Evolutionary conservation across 2,888 invertebrate species (phyloP).

Genomic region (Sesamia inferens): DNA sequence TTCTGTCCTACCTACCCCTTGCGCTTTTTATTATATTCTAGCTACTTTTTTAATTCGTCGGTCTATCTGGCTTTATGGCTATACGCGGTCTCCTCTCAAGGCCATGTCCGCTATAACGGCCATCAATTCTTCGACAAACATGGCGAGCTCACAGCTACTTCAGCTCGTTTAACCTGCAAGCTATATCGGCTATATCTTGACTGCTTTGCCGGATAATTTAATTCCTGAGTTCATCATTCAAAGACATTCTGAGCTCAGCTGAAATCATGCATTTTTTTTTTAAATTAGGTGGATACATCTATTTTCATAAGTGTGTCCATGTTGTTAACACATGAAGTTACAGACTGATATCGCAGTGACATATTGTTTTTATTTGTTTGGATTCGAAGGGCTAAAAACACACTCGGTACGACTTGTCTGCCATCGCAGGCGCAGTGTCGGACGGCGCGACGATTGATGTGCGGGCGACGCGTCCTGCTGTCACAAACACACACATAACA

Average conservation of each 20-base stretch:
- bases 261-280: background rate
- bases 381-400: slow-evolving; percentile 67
- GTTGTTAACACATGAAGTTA: slow-evolving; percentile 56
- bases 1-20: background rate
- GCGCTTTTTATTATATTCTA: background rate
- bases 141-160: background rate
- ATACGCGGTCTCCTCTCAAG: background rate
- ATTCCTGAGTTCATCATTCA: background rate
- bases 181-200: background rate
- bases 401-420: slow-evolving; percentile 73
- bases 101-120: background rate
- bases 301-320: slow-evolving; percentile 36
- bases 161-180: background rate
- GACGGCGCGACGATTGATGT: slow-evolving; percentile 78
- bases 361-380: slow-evolving; percentile 77
- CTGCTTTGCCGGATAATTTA: background rate
- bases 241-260: background rate
- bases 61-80: background rate
- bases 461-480: slow-evolving; percentile 74
- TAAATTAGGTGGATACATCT: background rate
- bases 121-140: background rate
- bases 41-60: background rate
- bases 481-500: slow-evolving; percentile 48
- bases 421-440: slow-evolving; percentile 67
- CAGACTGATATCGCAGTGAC: slow-evolving; percentile 68